These are phyloP conservation scores for Phalanger gymnotis DNA, from an alignment of 2,797 vertebrate genomes.

Conservation along the genomic window DNA sequence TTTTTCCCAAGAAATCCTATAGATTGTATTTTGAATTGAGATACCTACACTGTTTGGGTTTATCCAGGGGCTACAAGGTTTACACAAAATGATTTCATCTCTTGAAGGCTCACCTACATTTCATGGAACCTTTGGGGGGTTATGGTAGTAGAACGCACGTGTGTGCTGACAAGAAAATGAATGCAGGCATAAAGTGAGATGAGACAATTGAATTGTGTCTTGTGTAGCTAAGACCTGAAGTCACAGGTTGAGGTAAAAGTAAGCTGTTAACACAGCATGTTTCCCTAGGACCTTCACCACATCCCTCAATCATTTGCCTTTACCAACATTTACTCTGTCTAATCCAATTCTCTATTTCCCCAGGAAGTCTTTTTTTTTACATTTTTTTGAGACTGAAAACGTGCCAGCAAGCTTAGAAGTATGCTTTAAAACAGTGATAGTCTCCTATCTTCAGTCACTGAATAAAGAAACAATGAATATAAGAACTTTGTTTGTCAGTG, in stretches of 20 bases:
- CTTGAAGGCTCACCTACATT: constrained; percentile 7
- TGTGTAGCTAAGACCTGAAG: constrained; percentile 12
- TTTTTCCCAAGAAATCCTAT: constrained; percentile 24
- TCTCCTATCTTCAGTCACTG: not conserved
- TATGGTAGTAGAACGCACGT: constrained; percentile 10
- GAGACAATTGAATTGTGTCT: not conserved
- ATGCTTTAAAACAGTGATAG: not conserved
- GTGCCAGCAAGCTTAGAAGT: not conserved
- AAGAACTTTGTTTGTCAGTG: not conserved
- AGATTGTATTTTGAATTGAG: constrained; percentile 48
- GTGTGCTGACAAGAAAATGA: not conserved
- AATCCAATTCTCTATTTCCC: not conserved
- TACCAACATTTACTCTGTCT: not conserved
- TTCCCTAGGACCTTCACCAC: not conserved
- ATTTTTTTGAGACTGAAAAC: not conserved
- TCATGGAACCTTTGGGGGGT: constrained; percentile 36
- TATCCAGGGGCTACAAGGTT: not conserved
- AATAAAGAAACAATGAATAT: not conserved
- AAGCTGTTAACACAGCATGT: not conserved
- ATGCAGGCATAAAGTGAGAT: not conserved
- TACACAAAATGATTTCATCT: constrained; percentile 15
- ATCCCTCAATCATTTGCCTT: not conserved
- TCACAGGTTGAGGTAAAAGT: not conserved
- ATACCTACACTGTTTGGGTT: constrained; percentile 20
- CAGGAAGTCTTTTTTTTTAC: not conserved